A percentile compares a stretch with the other conserved stretches of the same genome.
Conservation (phyloP, 2,888 invertebrate genomes). For the Microctonus hyperodae region DNA sequence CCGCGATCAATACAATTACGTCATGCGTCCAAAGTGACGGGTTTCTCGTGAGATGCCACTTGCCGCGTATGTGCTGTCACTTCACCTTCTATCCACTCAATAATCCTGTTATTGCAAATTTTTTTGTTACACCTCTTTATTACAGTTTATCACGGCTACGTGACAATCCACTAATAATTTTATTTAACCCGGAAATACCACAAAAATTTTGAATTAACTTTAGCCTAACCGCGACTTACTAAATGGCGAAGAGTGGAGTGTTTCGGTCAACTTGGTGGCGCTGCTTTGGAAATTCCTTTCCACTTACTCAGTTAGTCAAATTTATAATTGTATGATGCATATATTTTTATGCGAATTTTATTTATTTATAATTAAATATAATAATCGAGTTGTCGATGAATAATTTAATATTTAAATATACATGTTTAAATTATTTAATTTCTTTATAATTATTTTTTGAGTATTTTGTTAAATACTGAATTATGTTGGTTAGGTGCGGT, state of each 20-base stretch:
- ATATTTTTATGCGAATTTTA: neutral
- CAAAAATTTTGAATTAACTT: constrained; percentile 18
- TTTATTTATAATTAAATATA: neutral
- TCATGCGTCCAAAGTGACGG: constrained; percentile 59
- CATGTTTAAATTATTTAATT: neutral
- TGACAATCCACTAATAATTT: neutral
- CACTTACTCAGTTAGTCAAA: constrained; percentile 38
- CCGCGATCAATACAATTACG: constrained; percentile 65
- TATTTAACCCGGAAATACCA: neutral
- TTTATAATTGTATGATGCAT: constrained; percentile 11
- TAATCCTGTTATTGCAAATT: constrained; percentile 28
- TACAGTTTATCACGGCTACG: neutral
- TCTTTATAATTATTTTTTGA: too few species aligned
- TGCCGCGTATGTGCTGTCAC: constrained; percentile 33
- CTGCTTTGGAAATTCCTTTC: constrained; percentile 45
- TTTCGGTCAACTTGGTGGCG: constrained; percentile 43
- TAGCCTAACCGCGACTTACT: constrained; percentile 13
- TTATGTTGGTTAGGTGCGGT: too few species aligned
- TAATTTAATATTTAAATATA: neutral
- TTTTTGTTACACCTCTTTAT: constrained; percentile 11
- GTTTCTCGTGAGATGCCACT: constrained; percentile 47
- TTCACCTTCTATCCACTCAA: constrained; percentile 30
- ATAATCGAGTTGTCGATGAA: neutral
- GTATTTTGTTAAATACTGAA: too few species aligned
- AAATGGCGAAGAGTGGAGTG: constrained; percentile 25